These are phyloP conservation scores for Dolichallabes microphthalmus DNA, from an alignment of 2,113 vertebrate genomes.

Conservation along the genomic window DNA sequence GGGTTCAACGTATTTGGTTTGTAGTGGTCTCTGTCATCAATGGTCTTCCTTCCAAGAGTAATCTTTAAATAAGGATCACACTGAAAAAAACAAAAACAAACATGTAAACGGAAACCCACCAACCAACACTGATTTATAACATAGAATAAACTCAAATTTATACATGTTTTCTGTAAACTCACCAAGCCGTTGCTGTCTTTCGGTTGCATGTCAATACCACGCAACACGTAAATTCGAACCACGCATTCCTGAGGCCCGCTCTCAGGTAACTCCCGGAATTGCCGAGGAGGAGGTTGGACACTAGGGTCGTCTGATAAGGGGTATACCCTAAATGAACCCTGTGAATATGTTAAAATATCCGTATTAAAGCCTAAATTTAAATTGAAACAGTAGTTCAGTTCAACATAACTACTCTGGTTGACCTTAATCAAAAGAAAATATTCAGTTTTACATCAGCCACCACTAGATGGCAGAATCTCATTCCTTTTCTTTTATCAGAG, in stretches of 20 bases:
- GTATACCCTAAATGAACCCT: slow-evolving; percentile 94
- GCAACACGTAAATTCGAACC: slow-evolving; percentile 86
- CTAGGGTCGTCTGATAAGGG: slow-evolving; percentile 83
- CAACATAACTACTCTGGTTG: background rate
- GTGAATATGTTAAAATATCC: background rate
- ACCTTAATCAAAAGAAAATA: background rate
- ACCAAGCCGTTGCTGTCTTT: slow-evolving; percentile 96
- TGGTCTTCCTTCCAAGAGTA: slow-evolving; percentile 81
- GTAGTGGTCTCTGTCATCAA: slow-evolving; percentile 93
- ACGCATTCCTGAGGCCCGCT: slow-evolving; percentile 91
- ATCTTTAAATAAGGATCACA: slow-evolving; percentile 98
- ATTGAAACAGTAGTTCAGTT: too few relatives aligned
- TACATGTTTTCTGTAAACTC: slow-evolving; percentile 51
- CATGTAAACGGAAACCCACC: background rate
- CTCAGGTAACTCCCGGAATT: slow-evolving; percentile 91
- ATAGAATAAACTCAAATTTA: background rate
- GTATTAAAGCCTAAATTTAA: background rate
- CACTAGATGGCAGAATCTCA: slow-evolving; percentile 62
- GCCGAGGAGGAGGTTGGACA: slow-evolving; percentile 79
- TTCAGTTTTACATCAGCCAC: slow-evolving; percentile 9
- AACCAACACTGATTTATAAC: background rate
- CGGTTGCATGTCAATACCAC: slow-evolving; percentile 84
- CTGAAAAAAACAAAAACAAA: slow-evolving; percentile 61
- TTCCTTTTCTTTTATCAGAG: background rate
- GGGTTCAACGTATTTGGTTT: slow-evolving; percentile 88